Percentiles rank a stretch among this genome's conserved stretches.
Conservation (phyloP, 2,113 vertebrate species). For the Gobiocypris rarus region DNA sequence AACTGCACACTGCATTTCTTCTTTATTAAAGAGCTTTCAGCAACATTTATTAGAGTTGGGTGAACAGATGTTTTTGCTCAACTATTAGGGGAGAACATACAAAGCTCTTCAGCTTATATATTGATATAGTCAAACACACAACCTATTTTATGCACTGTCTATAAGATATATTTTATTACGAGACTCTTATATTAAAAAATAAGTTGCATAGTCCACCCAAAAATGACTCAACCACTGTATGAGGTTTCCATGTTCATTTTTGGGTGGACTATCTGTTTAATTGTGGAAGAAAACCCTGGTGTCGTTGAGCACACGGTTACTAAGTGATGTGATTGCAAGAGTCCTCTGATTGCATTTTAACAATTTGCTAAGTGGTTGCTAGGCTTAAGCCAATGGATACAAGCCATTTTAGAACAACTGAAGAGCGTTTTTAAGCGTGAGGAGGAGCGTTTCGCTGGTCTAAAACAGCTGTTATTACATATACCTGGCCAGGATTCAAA, state of each 20-base stretch:
- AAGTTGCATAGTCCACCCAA: too few species aligned
- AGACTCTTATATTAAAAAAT: too few species aligned
- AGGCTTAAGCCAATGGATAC: background rate
- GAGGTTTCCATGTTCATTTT: background rate
- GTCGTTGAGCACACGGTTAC: background rate
- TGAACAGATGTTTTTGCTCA: background rate
- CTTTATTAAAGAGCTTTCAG: conserved; percentile 9
- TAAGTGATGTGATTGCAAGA: background rate
- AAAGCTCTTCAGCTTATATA: background rate
- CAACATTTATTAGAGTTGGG: background rate
- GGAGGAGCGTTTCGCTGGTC: background rate
- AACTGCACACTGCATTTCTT: conserved; percentile 27
- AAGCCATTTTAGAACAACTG: background rate
- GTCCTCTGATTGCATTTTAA: background rate
- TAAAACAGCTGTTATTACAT: background rate
- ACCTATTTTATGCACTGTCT: too few species aligned
- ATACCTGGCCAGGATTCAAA: background rate
- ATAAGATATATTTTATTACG: too few species aligned
- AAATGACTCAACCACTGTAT: too few species aligned
- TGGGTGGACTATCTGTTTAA: background rate
- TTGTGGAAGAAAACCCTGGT: background rate
- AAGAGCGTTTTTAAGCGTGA: background rate
- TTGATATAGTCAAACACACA: too few species aligned
- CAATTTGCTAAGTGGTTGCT: background rate
- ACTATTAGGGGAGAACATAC: background rate